phyloP scores from a whole-genome alignment of 2,888 invertebrate species.

The Cremastinae sp. region DNA sequence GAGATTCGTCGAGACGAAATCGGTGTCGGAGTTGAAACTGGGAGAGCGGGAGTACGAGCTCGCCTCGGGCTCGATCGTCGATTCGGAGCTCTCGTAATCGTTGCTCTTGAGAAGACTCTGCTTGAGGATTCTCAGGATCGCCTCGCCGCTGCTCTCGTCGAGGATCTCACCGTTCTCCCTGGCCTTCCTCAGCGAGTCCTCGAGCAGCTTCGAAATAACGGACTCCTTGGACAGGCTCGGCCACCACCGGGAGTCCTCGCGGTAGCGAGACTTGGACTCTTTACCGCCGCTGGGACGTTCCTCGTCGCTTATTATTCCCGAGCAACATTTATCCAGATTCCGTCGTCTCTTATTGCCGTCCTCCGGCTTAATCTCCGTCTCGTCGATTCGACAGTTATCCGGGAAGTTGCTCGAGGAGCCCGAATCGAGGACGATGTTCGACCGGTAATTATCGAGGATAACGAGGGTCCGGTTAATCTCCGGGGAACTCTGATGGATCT shows the following conservation, averaged over 20 bases:
- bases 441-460: constrained; percentile 77
- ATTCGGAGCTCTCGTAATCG: constrained; percentile 73
- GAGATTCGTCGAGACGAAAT: constrained; percentile 73
- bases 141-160: constrained; percentile 77
- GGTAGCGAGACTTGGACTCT: constrained; percentile 45
- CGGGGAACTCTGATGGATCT: constrained; percentile 69
- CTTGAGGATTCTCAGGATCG: constrained; percentile 76
- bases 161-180: constrained; percentile 76
- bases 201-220: constrained; percentile 75
- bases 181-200: constrained; percentile 76
- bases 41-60: constrained; percentile 72
- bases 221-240: constrained; percentile 72
- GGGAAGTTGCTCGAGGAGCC: background rate
- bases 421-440: constrained; percentile 76
- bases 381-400: constrained; percentile 19
- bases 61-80: constrained; percentile 69
- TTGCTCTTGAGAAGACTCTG: constrained; percentile 76
- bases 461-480: constrained; percentile 78
- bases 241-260: constrained; percentile 52
- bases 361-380: constrained; percentile 20
- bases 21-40: constrained; percentile 74
- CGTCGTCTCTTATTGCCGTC: constrained; percentile 4
- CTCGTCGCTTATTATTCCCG: constrained; percentile 20
- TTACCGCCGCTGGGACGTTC: constrained; percentile 23
- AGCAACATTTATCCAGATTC: background rate